Evolutionary conservation across 2,113 vertebrate species (phyloP), one percentile per base, ranked within the genome.

Genomic region (Tachuris rubrigastra): DNA sequence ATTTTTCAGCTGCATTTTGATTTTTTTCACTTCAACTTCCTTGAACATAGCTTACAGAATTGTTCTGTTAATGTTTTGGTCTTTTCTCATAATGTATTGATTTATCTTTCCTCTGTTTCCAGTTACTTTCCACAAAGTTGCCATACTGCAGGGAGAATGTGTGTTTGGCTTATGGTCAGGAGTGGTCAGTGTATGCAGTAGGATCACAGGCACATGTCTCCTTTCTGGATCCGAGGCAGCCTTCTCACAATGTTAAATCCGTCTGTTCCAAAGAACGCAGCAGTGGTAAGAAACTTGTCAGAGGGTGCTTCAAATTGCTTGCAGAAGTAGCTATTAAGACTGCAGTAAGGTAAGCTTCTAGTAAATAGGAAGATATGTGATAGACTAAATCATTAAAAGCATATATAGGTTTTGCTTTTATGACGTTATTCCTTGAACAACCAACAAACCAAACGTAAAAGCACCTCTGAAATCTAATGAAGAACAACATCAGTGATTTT

Each of bases 191-290:
- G 60, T 99, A 99, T 31, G 99, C 99, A 6, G 99, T 99, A 27
- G 99, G 99, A 77, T 99, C 99, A 47, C 99, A 99, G 97, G 99
- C 99, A 30, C 99, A 99, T 4, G 99, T 99, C 86, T 99, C 99
- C 76, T 99, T 99, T 81, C 97, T 99, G 93, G 99, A 99, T 94
- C 99, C 99, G 14, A 98, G 99, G 82, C 99, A 99, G 95, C 99
- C 99, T 14, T 98, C 98, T 21, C 97, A 98, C 95, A 99, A 95
- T 12, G 98, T 99, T 69, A 99, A 98, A 95, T 99, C 99, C 4
- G 98, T 99, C 94, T 99, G 98, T 90, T 99, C 99, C 92, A 98
- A 98, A 96, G 99, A 99, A 85, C 97, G 98, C 95, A 99, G 99
- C 96, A 99, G 99, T n/a, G 99, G 99, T 99, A 97, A 98, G 98